Base-by-base conservation (phyloP, 2,888 invertebrate genomes). In the Bombylius major region DNA sequence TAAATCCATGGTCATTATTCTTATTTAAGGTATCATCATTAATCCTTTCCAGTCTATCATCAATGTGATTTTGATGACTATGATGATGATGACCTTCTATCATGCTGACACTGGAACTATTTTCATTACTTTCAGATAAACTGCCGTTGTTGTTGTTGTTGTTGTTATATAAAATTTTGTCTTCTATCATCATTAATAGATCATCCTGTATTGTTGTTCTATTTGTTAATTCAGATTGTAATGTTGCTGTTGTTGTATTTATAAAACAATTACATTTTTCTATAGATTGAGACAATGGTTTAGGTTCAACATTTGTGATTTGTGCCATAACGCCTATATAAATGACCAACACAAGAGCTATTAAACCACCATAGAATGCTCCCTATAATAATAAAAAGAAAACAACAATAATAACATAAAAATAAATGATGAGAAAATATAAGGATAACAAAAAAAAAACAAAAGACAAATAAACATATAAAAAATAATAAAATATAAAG, bases 291-390 rank as follows among this genome's bases (percentile, higher is more conserved):
- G 71, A 63, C 55, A 75, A 56, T 2, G 62, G 42, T 4, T 63
- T 61, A 1, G 65, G 63, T 14, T 69, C 67, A 46, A 65, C 64
- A 58, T 66, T 68, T 34, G 59, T 62, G 14, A 73, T 63, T 62
- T 73, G 73, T 12, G 72, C 71, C 57, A 72, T 66, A 5, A 72
- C 67, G 3, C 74, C 75, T 60, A 75, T 65, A 56, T 70, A 72
- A 4, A 74, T 65, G n/a, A 75, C 73, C 32, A 73, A 55, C 1
- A 60, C 55, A n/a, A 74, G 62, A 1, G 73, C 66, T 5, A 69
- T 59, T 1, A 74, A 59, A 5, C 70, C 72, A 4, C 74, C 75
- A 56, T 71, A 73, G 60, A 75, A 70, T 39, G 73, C 74, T 13
- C 74, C 74, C 61, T 65, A 50, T 4, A 55, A 55, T 36, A 36